phyloP scores from a whole-genome alignment of 2,888 invertebrate genomes.

The Himalopsyche anomala region DNA sequence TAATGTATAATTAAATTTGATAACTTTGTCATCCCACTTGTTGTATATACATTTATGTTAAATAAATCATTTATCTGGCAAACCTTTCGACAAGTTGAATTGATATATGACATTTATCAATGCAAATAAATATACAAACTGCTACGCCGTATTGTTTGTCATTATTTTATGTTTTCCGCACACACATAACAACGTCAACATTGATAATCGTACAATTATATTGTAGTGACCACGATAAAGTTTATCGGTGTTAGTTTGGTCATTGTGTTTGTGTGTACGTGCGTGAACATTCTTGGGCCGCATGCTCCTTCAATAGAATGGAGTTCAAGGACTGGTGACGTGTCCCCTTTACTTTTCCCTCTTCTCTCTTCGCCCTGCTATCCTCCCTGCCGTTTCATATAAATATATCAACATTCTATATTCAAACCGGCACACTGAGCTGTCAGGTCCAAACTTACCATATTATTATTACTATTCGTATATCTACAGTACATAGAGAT shows the following conservation, averaged over 20 bases:
- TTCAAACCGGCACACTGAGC: slow-evolving; percentile 7
- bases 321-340: slow-evolving; percentile 70
- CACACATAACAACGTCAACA: too few relatives aligned
- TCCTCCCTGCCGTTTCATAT: not conserved
- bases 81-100: too few relatives aligned
- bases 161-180: too few relatives aligned
- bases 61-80: too few relatives aligned
- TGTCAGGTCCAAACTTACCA: not conserved
- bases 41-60: too few relatives aligned
- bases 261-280: slow-evolving; percentile 3
- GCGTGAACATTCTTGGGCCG: slow-evolving; percentile 38
- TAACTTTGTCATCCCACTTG: too few relatives aligned
- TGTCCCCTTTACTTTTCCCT: slow-evolving; percentile 67
- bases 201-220: not conserved
- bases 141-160: too few relatives aligned
- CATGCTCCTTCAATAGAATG: slow-evolving; percentile 65
- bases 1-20: too few relatives aligned
- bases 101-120: too few relatives aligned
- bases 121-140: too few relatives aligned
- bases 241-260: not conserved
- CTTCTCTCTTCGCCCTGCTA: slow-evolving; percentile 17
- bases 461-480: too few relatives aligned
- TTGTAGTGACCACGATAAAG: not conserved
- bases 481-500: too few relatives aligned
- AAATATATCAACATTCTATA: slow-evolving; percentile 31